Evolutionary conservation across 2,888 invertebrate species (phyloP), one percentile per base, ranked within the genome.

Genomic region (Conistra vaccinii): DNA sequence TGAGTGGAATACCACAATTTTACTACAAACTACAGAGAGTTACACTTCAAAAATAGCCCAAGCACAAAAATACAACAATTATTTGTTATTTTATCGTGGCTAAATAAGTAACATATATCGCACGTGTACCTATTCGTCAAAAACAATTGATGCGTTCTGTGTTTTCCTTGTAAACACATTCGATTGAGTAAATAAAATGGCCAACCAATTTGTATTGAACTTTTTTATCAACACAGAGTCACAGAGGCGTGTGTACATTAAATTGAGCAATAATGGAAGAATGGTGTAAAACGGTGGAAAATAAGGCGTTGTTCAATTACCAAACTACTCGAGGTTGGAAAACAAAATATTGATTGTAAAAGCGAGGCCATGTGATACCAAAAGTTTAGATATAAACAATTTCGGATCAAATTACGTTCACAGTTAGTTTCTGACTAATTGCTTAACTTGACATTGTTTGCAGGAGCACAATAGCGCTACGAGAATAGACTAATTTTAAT

Each of bases 391-490:
- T 85, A 76, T 85, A 80, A 88, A 88, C 88, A 88, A 84, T 84
- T 85, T 84, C 68, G 74, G 84, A 81, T 75, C 83, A 85, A 81
- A 83, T 88, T 85, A 83, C 81, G 77, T 71, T 73, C 78, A 83
- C 69, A 85, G 76, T 83, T 88, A 76, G 82, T 81, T 84, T 74
- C 61, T 66, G 84, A 83, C 81, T 89, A 89, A 88, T 89, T 88
- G 85, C 81, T 84, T 76, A 77, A 89, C 87, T 89, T 89, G 76
- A 71, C 76, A 87, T 88, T 86, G 85, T 89, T 83, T 75, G 58
- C 74, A 39, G 62, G 65, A 63, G 80, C 78, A 88, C 85, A 87
- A 85, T 82, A 75, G 76, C 61, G 61, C 39, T 58, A 48, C 26
- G 63, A 57, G 68, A 65, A 62, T 61, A 68, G 35, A 62, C 57